Evolutionary conservation across 2,888 invertebrate genomes (phyloP), one percentile per base, ranked within the genome.

Genomic region (Anaspis maculata): DNA sequence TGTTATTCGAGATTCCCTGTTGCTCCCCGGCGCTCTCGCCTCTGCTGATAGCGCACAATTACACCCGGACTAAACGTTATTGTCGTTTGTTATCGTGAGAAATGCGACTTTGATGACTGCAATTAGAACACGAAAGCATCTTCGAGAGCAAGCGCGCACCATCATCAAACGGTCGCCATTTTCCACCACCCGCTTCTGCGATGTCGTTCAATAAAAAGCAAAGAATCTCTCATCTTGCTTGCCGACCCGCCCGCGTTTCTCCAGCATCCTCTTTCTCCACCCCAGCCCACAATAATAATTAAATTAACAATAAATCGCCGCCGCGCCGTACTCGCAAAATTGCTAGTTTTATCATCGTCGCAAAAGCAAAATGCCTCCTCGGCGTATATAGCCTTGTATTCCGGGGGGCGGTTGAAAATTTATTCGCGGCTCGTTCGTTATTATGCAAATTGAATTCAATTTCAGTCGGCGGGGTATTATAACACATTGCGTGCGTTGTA

Each of bases 41-140:
- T n/a, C n/a, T n/a, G n/a, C n/a, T 9, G 25, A 25, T 25, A 10
- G n/a, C 25, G 12, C 31, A 28, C 34, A 34, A 34, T 34, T 34
- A 35, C 39, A 23, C 33, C 32, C 19, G 32, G 36, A 41, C 41
- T 41, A 39, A 42, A 41, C 29, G 38, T 39, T 39, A 44, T 44
- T 44, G 41, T 35, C 34, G 37, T 45, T 41, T 38, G 34, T 36
- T 46, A 42, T 44, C 39, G 30, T 37, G 39, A 45, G 41, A 40
- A 46, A 46, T 39, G 39, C 31, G 39, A 22, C 27, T 42, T 46
- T 46, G 40, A 46, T 44, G 38, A 45, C 34, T 27, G 39, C 37
- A 44, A 46, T 46, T 39, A 46, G 40, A 19, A 13, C 14, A 25
- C 21, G 25, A 16, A 9, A 10, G 13, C 30, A 5, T 19, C 9